Conservation (phyloP, 2,113 vertebrate genomes). For the Ptilorrhoa leucosticta region DNA sequence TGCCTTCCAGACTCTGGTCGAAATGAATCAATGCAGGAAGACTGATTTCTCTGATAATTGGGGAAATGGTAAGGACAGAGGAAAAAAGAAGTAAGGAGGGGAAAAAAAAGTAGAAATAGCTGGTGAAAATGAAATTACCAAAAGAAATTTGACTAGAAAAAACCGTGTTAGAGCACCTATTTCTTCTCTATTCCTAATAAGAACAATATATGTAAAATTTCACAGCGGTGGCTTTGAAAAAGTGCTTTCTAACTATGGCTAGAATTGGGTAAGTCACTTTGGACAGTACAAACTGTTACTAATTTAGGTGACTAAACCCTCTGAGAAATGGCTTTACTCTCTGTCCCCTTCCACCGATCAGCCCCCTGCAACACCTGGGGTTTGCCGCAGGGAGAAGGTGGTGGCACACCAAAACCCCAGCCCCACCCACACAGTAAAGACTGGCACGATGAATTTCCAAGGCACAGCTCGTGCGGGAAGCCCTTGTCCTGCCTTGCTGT, state of each 20-base stretch:
- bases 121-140: slow-evolving; percentile 18
- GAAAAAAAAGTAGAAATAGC: not conserved
- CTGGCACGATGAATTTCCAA: accelerated
- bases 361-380: not conserved
- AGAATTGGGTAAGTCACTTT: not conserved
- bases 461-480: not conserved
- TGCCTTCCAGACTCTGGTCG: slow-evolving; percentile 48
- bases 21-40: slow-evolving; percentile 59
- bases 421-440: not conserved
- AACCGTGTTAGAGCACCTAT: not conserved
- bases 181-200: not conserved
- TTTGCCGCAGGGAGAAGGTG: not conserved
- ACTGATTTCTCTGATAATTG: slow-evolving; percentile 43
- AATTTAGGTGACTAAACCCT: not conserved
- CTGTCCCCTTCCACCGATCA: not conserved
- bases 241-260: not conserved
- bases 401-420: not conserved
- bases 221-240: not conserved
- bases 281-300: not conserved
- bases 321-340: not conserved
- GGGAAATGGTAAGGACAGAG: not conserved
- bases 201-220: not conserved
- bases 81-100: not conserved
- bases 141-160: not conserved
- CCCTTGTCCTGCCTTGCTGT: not conserved